Evolutionary conservation across 1,140 invertebrate species (phyloP), one percentile per base, ranked within the genome.

Genomic region (Rhizoglyphus robini): DNA sequence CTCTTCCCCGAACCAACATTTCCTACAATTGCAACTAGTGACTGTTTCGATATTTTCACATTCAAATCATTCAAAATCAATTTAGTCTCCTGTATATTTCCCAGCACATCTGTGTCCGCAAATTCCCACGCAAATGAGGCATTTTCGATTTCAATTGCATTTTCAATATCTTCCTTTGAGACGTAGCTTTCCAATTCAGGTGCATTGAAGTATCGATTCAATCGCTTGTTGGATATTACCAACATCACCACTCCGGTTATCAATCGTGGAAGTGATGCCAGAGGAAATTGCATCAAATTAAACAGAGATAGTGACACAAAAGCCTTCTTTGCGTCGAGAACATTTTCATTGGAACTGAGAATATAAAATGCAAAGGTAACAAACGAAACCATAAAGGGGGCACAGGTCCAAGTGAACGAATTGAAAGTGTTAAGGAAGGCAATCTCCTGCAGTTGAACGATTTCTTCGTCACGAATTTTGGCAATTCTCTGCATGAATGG

Each of bases 181-280:
- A 64, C 66, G 65, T 68, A 66, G 23, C 4, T 41, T 60, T 68
- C 59, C 13, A 69, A 29, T 57, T 71, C 89, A 74, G 90, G 87
- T 65, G 81, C 80, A 74, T 90, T 90, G 83, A 93, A 84, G 76
- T 90, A 93, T 76, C 88, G 88, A 73, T 91, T 90, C 67, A 93
- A 84, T 75, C 88, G 81, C 73, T 86, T 84, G 23, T 89, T 80
- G 65, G 86, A 88, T 62, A 90, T 86, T 71, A 81, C 82, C 38
- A 86, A 84, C 84, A 65, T 29, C 2, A 65, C 65, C 2, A 65
- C 13, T 31, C 20, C 18, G 18, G 63, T 20, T 18, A 65, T 57
- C n/a, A 63, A n/a, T n/a, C n/a, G 11, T 3, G 57, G 57, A n/a
- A 65, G 27, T 57, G 63, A 63, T 27, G 54, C 20, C 60, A 64